These are phyloP conservation scores for Selenia dentaria DNA, from an alignment of 2,888 invertebrate genomes.

Conservation along the genomic window DNA sequence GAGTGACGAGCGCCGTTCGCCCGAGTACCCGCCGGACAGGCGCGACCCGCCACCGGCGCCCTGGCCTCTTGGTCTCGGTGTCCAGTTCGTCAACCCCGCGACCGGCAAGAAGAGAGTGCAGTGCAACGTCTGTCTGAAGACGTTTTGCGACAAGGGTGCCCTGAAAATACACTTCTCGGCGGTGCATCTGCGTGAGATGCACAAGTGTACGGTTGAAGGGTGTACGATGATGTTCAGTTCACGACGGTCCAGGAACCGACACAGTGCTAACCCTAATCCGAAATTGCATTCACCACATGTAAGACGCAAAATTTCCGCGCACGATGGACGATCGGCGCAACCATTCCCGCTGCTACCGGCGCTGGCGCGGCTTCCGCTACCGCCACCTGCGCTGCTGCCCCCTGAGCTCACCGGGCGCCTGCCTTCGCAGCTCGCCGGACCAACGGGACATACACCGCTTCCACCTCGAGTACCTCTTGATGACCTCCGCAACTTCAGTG, in stretches of 20 bases:
- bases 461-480: constrained; percentile 82
- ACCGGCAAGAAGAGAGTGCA: constrained; percentile 98
- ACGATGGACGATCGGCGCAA: constrained; percentile 95
- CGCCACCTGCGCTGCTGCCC: constrained; percentile 87
- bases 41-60: constrained; percentile 83
- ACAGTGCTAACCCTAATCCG: constrained; percentile 98
- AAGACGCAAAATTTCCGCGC: constrained; percentile 95
- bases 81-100: constrained; percentile 94
- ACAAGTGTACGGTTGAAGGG: constrained; percentile 98
- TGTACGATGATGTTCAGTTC: constrained; percentile 99
- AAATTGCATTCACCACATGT: constrained; percentile 98
- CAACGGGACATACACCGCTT: constrained; percentile 68
- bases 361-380: constrained; percentile 88
- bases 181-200: constrained; percentile 99
- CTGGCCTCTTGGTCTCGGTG: constrained; percentile 92
- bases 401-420: constrained; percentile 82
- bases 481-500: constrained; percentile 79
- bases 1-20: constrained; percentile 68
- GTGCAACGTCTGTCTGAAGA: constrained; percentile 98
- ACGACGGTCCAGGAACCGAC: constrained; percentile 96
- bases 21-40: constrained; percentile 67
- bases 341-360: constrained; percentile 90
- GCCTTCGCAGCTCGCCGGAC: constrained; percentile 59
- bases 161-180: constrained; percentile 99
- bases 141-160: constrained; percentile 99